These are phyloP conservation scores for Paracentrotus lividus DNA, from an alignment of 53 echinoderm and acorn worm species.

Conservation along the genomic window DNA sequence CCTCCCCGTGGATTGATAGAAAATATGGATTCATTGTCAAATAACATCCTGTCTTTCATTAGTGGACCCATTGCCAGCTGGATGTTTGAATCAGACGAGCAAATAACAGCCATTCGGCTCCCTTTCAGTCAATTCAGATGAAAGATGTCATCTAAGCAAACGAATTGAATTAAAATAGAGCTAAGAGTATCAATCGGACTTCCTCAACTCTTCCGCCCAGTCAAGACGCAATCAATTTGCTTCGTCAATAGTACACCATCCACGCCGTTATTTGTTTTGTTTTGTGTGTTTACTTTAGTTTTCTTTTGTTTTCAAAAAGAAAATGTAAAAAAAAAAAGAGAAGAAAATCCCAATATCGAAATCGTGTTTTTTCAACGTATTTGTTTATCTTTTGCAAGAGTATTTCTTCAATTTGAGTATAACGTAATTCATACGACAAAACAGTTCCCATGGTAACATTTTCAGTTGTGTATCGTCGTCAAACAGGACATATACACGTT, in stretches of 20 bases:
- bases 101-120: not conserved
- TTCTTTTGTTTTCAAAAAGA: not conserved
- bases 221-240: not conserved
- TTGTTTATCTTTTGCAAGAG: not conserved
- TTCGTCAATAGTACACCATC: not conserved
- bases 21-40: not conserved
- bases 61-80: not conserved
- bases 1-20: not conserved
- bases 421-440: not conserved
- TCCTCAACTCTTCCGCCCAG: not conserved
- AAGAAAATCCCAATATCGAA: not conserved
- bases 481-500: not conserved
- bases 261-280: not conserved
- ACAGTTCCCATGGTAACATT: no score
- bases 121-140: conserved; percentile 1
- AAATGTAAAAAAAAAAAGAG: not conserved
- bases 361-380: conserved; percentile 2
- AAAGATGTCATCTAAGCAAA: not conserved
- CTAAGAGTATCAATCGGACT: conserved; percentile 16
- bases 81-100: not conserved
- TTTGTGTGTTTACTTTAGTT: no score
- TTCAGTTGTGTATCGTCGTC: not conserved
- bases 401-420: not conserved
- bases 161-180: not conserved
- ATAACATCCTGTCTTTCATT: not conserved